Conservation (phyloP, 2,888 invertebrate genomes). For the Eristalis pertinax region DNA sequence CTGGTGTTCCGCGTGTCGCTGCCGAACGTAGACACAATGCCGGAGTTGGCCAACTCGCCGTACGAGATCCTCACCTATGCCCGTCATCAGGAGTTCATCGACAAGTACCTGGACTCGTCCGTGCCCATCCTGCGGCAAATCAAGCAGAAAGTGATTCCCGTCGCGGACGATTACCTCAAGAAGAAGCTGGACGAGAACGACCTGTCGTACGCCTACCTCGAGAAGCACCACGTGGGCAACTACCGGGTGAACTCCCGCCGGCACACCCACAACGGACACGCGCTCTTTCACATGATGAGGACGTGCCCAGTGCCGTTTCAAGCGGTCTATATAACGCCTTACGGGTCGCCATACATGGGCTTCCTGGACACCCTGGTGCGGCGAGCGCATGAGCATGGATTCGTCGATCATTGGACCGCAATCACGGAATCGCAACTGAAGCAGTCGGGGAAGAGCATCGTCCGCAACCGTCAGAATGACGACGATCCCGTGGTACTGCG, state of each 20-base stretch:
- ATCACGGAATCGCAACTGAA: slow-evolving; percentile 76
- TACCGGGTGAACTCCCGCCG: slow-evolving; percentile 75
- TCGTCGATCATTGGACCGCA: slow-evolving; percentile 81
- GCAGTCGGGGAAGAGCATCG: slow-evolving; percentile 74
- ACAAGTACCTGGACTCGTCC: slow-evolving; percentile 80
- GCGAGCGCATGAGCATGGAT: slow-evolving; percentile 83
- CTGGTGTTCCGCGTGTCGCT: slow-evolving; percentile 77
- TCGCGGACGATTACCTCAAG: slow-evolving; percentile 81
- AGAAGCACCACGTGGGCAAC: slow-evolving; percentile 81
- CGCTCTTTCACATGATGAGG: slow-evolving; percentile 82
- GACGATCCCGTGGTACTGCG: slow-evolving; percentile 77
- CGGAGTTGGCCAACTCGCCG: slow-evolving; percentile 75
- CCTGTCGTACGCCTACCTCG: slow-evolving; percentile 82
- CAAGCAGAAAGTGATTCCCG: slow-evolving; percentile 78
- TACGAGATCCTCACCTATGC: slow-evolving; percentile 79
- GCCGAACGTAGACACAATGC: slow-evolving; percentile 78
- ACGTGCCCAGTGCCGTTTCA: slow-evolving; percentile 84
- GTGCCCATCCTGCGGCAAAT: slow-evolving; percentile 75
- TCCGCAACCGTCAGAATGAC: slow-evolving; percentile 67
- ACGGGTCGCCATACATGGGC: slow-evolving; percentile 84
- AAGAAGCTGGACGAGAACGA: slow-evolving; percentile 81
- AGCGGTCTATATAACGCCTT: slow-evolving; percentile 83
- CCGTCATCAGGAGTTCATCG: slow-evolving; percentile 80
- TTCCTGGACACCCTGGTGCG: slow-evolving; percentile 82
- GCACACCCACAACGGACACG: slow-evolving; percentile 80